Evolutionary conservation across 2,797 vertebrate genomes (phyloP).

Genomic region (Ceyx erithaca): DNA sequence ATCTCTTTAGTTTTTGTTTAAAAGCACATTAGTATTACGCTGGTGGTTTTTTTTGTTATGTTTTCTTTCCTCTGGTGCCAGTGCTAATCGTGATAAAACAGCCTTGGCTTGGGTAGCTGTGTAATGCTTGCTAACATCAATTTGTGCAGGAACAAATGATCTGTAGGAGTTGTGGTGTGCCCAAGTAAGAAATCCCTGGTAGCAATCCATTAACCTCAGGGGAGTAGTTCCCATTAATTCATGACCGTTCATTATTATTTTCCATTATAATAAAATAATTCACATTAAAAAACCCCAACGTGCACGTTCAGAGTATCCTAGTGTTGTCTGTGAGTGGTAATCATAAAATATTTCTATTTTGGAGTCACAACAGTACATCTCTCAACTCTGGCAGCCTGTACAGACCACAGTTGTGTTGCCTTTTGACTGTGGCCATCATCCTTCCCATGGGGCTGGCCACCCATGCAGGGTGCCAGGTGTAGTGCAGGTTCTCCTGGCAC

Average conservation of each 20-base stretch:
- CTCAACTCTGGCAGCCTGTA: neutral
- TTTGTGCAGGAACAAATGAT: constrained; percentile 14
- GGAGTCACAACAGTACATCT: neutral
- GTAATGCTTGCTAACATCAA: constrained; percentile 9
- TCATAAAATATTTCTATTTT: neutral
- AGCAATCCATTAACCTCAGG: neutral
- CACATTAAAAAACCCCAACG: neutral
- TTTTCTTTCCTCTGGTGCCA: neutral
- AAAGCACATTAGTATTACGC: neutral
- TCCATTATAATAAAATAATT: neutral
- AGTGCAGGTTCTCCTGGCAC: neutral
- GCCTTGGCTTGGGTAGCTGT: neutral
- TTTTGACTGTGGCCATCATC: neutral
- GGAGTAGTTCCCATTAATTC: neutral
- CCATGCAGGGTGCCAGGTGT: rapidly evolving
- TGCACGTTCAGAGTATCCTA: neutral
- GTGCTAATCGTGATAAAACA: constrained; percentile 11
- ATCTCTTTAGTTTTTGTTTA: constrained; percentile 38
- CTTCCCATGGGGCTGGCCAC: rapidly evolving
- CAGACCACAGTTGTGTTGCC: neutral
- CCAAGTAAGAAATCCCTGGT: neutral
- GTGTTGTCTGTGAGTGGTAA: neutral
- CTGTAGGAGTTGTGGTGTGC: neutral
- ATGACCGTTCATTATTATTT: neutral
- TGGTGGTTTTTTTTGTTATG: neutral